These are phyloP conservation scores for Galaxea fascicularis DNA, from an alignment of 92 coral and sea anemone species.

Conservation along the genomic window DNA sequence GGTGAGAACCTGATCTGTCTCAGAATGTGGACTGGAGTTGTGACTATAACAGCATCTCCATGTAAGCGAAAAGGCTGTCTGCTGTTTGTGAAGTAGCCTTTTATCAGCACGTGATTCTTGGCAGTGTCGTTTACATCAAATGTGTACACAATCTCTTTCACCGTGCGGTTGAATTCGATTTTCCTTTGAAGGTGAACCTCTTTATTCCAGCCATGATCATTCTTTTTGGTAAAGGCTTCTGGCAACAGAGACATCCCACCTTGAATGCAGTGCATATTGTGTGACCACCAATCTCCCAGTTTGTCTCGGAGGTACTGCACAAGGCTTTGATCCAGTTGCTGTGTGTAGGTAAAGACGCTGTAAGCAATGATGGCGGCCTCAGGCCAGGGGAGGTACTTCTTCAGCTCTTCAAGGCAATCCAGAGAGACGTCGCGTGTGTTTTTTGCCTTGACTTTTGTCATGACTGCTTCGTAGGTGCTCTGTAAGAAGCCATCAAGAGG, in stretches of 20 bases:
- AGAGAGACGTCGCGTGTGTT: neutral
- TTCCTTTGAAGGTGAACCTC: neutral
- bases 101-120: neutral
- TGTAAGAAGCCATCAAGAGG: conserved; percentile 38
- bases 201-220: neutral
- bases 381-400: conserved; percentile 44
- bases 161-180: conserved; percentile 5
- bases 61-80: conserved; percentile 5
- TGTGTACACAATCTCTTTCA: conserved; percentile 3
- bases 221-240: conserved; percentile 13
- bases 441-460: conserved; percentile 11
- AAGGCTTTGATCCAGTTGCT: conserved; percentile 40
- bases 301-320: conserved; percentile 45
- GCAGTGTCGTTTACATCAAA: neutral
- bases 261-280: conserved; percentile 28
- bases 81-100: neutral
- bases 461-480: conserved; percentile 26
- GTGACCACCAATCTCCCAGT: conserved; percentile 49
- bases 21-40: conserved; percentile 36
- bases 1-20: conserved; percentile 29
- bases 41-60: conserved; percentile 38
- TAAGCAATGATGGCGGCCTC: conserved; percentile 38
- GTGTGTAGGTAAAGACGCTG: conserved; percentile 41
- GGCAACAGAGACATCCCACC: conserved; percentile 36
- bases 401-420: conserved; percentile 7